phyloP scores from a whole-genome alignment of 2,113 vertebrate genomes.

The Microtus richardsoni region DNA sequence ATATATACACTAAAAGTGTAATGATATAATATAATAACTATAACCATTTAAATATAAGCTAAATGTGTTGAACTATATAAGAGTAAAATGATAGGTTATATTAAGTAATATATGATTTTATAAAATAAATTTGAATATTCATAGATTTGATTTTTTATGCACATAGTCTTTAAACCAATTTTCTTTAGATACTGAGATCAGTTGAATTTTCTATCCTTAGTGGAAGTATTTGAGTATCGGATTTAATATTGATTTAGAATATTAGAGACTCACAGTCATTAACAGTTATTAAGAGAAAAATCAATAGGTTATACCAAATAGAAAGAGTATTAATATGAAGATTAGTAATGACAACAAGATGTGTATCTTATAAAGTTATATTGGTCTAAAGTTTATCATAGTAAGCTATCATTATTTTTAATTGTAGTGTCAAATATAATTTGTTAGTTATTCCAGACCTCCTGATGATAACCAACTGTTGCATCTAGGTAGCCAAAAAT shows the following conservation, averaged over 20 bases:
- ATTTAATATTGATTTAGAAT: not conserved
- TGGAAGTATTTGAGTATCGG: not conserved
- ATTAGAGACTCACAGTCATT: not conserved
- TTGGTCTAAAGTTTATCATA: not conserved
- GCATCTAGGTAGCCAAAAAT: not conserved
- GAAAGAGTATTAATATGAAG: not conserved
- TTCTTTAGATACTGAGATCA: not conserved
- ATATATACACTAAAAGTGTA: not conserved
- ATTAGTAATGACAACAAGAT: not conserved
- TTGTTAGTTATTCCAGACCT: not conserved
- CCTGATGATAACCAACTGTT: not conserved
- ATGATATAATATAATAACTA: not conserved
- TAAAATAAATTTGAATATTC: not conserved
- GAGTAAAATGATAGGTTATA: not conserved
- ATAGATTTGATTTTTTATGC: not conserved
- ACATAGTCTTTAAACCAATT: not conserved
- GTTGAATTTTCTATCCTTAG: not conserved
- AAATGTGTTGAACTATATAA: not conserved
- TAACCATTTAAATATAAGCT: not conserved
- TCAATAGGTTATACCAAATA: not conserved
- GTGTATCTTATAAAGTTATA: not conserved
- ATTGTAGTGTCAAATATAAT: not conserved
- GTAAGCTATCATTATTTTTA: not conserved
- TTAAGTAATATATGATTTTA: not conserved
- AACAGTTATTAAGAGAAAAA: slow-evolving; percentile 7